Evolutionary conservation across 1,140 invertebrate genomes (phyloP).

Genomic region (Proctacanthus coquilletti): DNA sequence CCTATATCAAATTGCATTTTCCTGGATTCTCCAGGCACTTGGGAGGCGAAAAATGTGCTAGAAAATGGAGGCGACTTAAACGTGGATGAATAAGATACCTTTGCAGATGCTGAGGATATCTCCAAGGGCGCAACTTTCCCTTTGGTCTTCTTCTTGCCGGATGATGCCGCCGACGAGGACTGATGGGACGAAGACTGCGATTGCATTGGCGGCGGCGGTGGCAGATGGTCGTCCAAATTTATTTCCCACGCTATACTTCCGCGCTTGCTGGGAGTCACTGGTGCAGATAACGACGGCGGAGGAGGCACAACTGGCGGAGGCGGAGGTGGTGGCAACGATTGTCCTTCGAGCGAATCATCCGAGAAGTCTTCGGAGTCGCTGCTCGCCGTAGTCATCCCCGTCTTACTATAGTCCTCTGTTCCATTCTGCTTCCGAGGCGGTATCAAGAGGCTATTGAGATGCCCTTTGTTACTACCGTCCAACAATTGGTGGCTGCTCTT

Average conservation of each 20-base stretch:
- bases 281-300: constrained; percentile 34
- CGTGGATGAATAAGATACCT: too few relatives aligned
- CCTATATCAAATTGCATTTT: too few relatives aligned
- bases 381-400: constrained; percentile 1
- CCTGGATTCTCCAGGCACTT: too few relatives aligned
- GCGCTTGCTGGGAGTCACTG: constrained; percentile 44
- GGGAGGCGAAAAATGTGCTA: too few relatives aligned
- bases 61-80: too few relatives aligned
- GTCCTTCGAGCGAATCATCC: constrained; percentile 63
- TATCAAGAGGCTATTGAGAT: not conserved
- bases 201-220: constrained; percentile 12
- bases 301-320: constrained; percentile 38
- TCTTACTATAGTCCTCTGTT: not conserved
- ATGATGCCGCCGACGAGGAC: not conserved
- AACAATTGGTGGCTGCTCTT: constrained; percentile 1
- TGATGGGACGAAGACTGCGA: not conserved
- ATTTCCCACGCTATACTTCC: constrained; percentile 72
- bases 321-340: constrained; percentile 41
- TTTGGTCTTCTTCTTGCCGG: not conserved
- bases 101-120: not conserved
- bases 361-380: constrained; percentile 43
- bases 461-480: constrained; percentile 32
- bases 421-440: not conserved
- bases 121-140: not conserved
- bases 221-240: constrained; percentile 31